Base-by-base conservation (phyloP, 64 coral and sea anemone genomes). In the Porites lutea region DNA sequence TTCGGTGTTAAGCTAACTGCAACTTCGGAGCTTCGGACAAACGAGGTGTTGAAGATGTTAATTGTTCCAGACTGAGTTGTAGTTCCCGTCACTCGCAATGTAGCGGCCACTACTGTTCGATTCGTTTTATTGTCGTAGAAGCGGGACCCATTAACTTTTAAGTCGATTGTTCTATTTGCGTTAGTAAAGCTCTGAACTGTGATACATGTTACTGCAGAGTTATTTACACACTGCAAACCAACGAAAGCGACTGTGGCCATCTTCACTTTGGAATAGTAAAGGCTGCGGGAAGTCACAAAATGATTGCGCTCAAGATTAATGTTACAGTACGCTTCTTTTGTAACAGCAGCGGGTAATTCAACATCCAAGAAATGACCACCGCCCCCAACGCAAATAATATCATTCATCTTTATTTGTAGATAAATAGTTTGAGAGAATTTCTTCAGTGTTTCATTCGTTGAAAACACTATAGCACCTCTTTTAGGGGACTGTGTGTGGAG, bases 331-430 rank as follows among this genome's bases (percentile, higher is more conserved):
- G 19, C 57, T 54, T 78, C 75, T 58, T 3, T 23, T 1, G 75
- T 55, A 22, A 54, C 52, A 55, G 75, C 75, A 55, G 75, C 55
- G 75, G 75, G 75, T 8, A 78, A 55, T 11, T 78, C 50, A 47
- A 12, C 16, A 19, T 2, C 4, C 12, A 78, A 19, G 13, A 78
- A 78, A 58, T 78, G 52, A 12, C 75, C 75, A 0, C 3, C 19
- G 3, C 48, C 27, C 3, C 8, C 75, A 22, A 51, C 1, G 51
- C n/a, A 54, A 19, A 13, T 19, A 8, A 78, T 19, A 18, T 78
- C 21, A 5, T 54, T n/a, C 3, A 15, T 52, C 7, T 51, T 27
- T 53, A 78, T 12, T 18, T n/a, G 19, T 50, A 55, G 52, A 57
- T 55, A 16, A 78, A 78, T 27, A 14, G 11, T 78, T 14, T 52